Evolutionary conservation across 2,113 vertebrate species (phyloP).

Genomic region (Origma solitaria): DNA sequence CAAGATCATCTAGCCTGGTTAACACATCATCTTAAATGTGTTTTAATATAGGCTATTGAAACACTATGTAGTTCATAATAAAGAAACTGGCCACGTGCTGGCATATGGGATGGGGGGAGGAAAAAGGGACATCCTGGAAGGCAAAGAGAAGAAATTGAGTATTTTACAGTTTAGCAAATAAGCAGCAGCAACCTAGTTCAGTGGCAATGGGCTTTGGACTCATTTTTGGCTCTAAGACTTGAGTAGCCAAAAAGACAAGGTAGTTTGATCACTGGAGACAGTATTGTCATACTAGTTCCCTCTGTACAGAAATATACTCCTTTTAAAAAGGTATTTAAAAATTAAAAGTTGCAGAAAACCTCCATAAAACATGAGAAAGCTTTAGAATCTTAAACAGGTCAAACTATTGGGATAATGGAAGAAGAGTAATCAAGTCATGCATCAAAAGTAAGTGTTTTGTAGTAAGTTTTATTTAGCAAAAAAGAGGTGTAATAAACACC

Average conservation of each 20-base stretch:
- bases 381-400: not conserved
- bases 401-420: not conserved
- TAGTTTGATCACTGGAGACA: not conserved
- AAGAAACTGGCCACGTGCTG: not conserved
- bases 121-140: not conserved
- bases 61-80: not conserved
- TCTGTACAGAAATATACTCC: not conserved
- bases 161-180: not conserved
- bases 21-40: not conserved
- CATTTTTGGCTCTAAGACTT: not conserved
- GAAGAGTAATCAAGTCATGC: not conserved
- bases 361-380: not conserved
- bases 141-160: not conserved
- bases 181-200: not conserved
- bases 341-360: not conserved
- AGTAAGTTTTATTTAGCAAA: not conserved
- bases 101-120: fast-evolving
- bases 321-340: not conserved
- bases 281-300: not conserved
- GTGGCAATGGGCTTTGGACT: not conserved
- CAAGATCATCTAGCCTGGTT: not conserved
- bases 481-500: not conserved
- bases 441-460: not conserved
- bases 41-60: not conserved
- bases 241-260: not conserved